phyloP scores from a whole-genome alignment of 2,888 invertebrate species.

The Geotrupes spiniger region DNA sequence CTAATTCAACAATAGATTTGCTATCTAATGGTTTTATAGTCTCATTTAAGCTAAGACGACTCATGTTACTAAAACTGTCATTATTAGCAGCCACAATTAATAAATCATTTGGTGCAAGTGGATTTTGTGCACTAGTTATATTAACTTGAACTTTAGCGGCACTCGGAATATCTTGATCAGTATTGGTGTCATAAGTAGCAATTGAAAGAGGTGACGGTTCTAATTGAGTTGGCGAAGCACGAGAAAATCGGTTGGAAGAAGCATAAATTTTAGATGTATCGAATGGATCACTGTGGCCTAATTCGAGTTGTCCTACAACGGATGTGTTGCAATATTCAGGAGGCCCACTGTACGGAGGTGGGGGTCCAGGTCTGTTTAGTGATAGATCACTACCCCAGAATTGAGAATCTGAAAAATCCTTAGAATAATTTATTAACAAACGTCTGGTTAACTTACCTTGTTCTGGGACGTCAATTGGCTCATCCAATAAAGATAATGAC shows the following conservation, averaged over 20 bases:
- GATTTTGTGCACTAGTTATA: neutral
- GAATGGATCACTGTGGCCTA: constrained; percentile 59
- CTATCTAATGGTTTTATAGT: constrained; percentile 54
- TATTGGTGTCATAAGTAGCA: constrained; percentile 29
- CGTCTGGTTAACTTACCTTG: constrained; percentile 18
- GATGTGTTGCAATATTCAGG: constrained; percentile 57
- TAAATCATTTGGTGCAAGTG: constrained; percentile 1
- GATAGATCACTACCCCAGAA: neutral
- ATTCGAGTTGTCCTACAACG: constrained; percentile 33
- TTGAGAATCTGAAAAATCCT: neutral
- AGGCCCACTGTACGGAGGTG: constrained; percentile 56
- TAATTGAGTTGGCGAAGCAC: constrained; percentile 16
- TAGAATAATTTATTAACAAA: neutral
- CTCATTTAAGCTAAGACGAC: constrained; percentile 11
- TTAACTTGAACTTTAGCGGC: constrained; percentile 35
- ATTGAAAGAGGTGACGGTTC: neutral
- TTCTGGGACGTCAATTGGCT: constrained; percentile 70
- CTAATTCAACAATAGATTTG: constrained; percentile 62
- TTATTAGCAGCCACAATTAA: constrained; percentile 1
- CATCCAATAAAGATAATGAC: constrained; percentile 62
- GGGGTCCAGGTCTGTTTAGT: constrained; percentile 26
- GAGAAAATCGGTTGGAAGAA: constrained; percentile 16
- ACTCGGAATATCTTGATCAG: constrained; percentile 38
- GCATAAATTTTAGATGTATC: constrained; percentile 56
- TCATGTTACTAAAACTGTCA: constrained; percentile 8